These are phyloP conservation scores for Theropithecus gelada DNA, from an alignment of 2,113 vertebrate species.

Conservation along the genomic window DNA sequence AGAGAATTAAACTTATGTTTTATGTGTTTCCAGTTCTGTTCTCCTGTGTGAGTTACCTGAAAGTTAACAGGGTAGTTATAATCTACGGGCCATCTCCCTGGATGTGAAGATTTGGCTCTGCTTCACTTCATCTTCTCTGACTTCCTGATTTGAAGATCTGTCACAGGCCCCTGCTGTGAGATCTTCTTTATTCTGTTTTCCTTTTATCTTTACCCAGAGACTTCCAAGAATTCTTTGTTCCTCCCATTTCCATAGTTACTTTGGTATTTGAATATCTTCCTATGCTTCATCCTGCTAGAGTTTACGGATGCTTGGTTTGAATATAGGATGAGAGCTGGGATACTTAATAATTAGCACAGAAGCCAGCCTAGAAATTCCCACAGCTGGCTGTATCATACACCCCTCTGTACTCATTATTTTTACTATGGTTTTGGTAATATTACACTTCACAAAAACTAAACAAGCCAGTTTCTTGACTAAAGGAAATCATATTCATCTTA, in stretches of 20 bases:
- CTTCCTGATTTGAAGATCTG: slow-evolving; percentile 74
- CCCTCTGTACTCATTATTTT: slow-evolving; percentile 73
- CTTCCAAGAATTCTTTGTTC: slow-evolving; percentile 76
- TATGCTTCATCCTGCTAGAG: slow-evolving; percentile 45
- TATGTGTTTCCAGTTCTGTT: slow-evolving; percentile 57
- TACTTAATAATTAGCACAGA: slow-evolving; percentile 70
- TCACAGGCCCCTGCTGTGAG: slow-evolving; percentile 67
- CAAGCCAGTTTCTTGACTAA: slow-evolving; percentile 54
- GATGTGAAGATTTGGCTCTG: slow-evolving; percentile 48
- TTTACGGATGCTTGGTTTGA: slow-evolving; percentile 69
- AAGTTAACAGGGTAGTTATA: slow-evolving; percentile 69
- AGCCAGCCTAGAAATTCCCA: slow-evolving; percentile 58
- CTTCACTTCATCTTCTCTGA: slow-evolving; percentile 71
- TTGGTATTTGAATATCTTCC: slow-evolving; percentile 68
- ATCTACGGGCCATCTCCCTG: slow-evolving; percentile 62
- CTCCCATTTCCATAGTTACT: slow-evolving; percentile 73
- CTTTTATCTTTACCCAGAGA: slow-evolving; percentile 76
- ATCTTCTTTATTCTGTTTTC: slow-evolving; percentile 70
- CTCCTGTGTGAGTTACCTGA: slow-evolving; percentile 69
- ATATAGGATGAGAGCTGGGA: slow-evolving; percentile 69
- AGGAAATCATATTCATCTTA: slow-evolving; percentile 50
- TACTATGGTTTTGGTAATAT: slow-evolving; percentile 50
- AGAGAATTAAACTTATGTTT: slow-evolving; percentile 65
- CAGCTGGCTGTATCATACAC: slow-evolving; percentile 34
- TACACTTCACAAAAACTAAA: slow-evolving; percentile 64